phyloP scores from a whole-genome alignment of 2,797 vertebrate genomes.

The Paratrypauchen microcephalus region DNA sequence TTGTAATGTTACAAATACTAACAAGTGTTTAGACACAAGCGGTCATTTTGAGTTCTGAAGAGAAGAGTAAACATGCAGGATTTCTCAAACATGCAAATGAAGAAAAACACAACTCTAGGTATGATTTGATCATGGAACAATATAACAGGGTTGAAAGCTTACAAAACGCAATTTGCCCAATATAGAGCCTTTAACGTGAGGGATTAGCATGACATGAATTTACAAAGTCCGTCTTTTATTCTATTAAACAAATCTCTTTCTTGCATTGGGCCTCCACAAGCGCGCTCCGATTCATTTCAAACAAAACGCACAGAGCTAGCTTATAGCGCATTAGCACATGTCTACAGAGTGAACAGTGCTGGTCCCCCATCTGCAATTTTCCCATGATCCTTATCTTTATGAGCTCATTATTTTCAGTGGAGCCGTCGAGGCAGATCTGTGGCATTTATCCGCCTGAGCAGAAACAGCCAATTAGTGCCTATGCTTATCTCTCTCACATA shows the following conservation, averaged over 20 bases:
- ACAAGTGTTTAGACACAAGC: too few species aligned
- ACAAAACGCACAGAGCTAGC: constrained; percentile 14
- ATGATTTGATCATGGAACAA: not conserved
- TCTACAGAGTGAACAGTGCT: constrained; percentile 49
- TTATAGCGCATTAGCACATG: constrained; percentile 35
- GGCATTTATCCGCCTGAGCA: constrained; percentile 68
- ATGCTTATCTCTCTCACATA: constrained; percentile 71
- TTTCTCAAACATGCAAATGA: not conserved
- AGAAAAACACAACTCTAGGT: not conserved
- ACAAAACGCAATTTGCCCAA: too few species aligned
- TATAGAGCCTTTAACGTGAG: not conserved
- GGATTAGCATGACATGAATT: not conserved
- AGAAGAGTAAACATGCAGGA: too few species aligned
- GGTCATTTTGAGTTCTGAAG: too few species aligned
- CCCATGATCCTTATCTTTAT: constrained; percentile 75
- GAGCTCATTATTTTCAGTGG: constrained; percentile 70
- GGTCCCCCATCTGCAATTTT: constrained; percentile 66
- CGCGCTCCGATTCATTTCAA: constrained; percentile 33
- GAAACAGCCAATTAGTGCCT: constrained; percentile 74
- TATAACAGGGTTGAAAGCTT: not conserved
- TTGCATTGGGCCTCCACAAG: constrained; percentile 2
- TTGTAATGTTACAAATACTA: too few species aligned
- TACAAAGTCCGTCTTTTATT: not conserved
- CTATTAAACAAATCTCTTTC: not conserved
- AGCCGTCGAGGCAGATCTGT: constrained; percentile 69